A percentile compares a stretch with the other conserved stretches of the same genome.
phyloP scores from a whole-genome alignment of 35 echinoderm and acorn worm genomes.

The Ophioderma brevispina region DNA sequence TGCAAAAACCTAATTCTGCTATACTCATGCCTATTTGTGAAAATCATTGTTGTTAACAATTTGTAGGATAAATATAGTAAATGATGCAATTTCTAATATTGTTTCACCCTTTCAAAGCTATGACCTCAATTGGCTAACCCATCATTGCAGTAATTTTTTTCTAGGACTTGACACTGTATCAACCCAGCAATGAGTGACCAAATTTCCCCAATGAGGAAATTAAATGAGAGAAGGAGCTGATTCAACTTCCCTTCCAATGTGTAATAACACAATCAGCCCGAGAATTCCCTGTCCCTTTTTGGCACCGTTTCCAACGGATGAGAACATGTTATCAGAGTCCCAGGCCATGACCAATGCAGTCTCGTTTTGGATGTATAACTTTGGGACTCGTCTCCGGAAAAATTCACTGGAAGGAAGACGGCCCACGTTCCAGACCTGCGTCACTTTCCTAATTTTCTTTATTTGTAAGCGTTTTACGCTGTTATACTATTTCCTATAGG shows the following conservation, averaged over 20 bases:
- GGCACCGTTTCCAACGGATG: background rate
- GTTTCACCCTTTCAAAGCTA: background rate
- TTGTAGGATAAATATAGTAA: too few relatives aligned
- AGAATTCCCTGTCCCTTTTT: background rate
- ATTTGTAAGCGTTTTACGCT: background rate
- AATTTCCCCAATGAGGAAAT: background rate
- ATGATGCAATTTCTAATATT: background rate
- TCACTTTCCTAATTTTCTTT: background rate
- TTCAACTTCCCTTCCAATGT: background rate
- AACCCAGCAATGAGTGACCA: background rate
- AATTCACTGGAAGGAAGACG: background rate
- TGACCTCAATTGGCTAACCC: background rate
- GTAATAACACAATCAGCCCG: constrained; percentile 3
- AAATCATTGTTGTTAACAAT: too few relatives aligned
- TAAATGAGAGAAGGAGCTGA: background rate
- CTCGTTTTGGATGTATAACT: background rate
- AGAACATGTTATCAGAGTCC: background rate
- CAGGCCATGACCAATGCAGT: background rate
- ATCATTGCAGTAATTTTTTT: background rate
- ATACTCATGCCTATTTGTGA: too few relatives aligned
- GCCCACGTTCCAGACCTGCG: background rate
- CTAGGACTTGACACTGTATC: background rate
- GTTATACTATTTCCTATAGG: background rate
- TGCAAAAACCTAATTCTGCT: too few relatives aligned
- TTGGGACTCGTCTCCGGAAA: background rate